Percentiles rank a stretch among this genome's conserved stretches.
Evolutionary conservation across 2,797 vertebrate species (phyloP).

Genomic region (Tragopan temminckii): DNA sequence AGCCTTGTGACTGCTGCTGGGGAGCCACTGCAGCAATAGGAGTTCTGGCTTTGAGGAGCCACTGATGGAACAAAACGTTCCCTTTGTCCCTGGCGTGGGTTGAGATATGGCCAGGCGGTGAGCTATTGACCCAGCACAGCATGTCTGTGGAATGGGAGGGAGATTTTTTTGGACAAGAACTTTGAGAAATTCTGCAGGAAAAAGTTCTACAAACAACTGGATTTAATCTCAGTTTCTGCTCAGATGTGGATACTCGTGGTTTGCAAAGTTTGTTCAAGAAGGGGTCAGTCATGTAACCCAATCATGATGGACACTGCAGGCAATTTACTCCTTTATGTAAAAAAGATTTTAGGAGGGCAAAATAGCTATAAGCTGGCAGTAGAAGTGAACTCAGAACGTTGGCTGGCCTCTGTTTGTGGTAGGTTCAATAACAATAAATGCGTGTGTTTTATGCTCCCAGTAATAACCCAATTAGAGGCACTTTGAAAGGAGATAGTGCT

Average conservation of each 20-base stretch:
- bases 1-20: neutral
- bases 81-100: constrained; percentile 2
- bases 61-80: constrained; percentile 38
- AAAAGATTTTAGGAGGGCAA: neutral
- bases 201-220: constrained; percentile 40
- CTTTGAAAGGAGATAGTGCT: constrained; percentile 66
- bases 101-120: neutral
- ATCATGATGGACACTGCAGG: neutral
- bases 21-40: neutral
- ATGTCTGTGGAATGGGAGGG: constrained; percentile 63
- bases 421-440: constrained; percentile 55
- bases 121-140: constrained; percentile 66
- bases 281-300: constrained; percentile 6
- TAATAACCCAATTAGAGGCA: constrained; percentile 45
- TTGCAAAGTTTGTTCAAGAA: constrained; percentile 48
- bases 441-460: constrained; percentile 41
- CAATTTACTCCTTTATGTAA: neutral
- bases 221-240: constrained; percentile 19
- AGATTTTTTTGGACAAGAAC: constrained; percentile 52
- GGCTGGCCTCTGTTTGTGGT: constrained; percentile 21
- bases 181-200: constrained; percentile 25
- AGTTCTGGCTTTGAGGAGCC: constrained; percentile 2
- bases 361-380: constrained; percentile 2
- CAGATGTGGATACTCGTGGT: constrained; percentile 52
- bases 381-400: constrained; percentile 14